These are phyloP conservation scores for Mesochorus sp. DNA, from an alignment of 2,888 invertebrate genomes.

Conservation along the genomic window DNA sequence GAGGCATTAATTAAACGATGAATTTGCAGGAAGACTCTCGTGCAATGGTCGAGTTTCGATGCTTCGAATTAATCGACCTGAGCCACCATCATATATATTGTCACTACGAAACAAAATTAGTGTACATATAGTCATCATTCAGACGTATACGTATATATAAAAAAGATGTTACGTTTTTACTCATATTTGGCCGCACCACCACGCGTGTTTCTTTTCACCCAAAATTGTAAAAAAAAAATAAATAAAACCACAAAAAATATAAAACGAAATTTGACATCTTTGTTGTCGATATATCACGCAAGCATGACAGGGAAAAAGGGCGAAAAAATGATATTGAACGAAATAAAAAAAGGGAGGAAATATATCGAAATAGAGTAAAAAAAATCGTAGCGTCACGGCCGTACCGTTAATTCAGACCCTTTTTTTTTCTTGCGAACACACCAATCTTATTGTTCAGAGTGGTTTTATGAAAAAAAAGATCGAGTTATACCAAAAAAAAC, in stretches of 20 bases:
- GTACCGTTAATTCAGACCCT: conserved; percentile 45
- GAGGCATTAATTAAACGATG: conserved; percentile 49
- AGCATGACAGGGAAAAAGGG: not conserved
- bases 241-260: too few species aligned
- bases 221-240: conserved; percentile 4
- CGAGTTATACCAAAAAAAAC: not conserved
- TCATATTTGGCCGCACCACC: not conserved
- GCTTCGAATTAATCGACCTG: not conserved
- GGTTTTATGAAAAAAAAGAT: not conserved
- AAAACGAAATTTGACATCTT: too few species aligned
- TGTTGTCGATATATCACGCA: too few species aligned
- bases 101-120: conserved; percentile 33
- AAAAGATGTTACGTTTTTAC: not conserved
- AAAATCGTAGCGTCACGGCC: conserved; percentile 36
- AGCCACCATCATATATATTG: conserved; percentile 25
- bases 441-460: conserved; percentile 13
- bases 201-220: conserved; percentile 3
- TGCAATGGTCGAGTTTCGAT: not conserved
- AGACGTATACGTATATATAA: not conserved
- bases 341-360: not conserved
- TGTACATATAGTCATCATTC: conserved; percentile 7
- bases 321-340: conserved; percentile 4
- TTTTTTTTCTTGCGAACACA: not conserved
- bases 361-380: conserved; percentile 7
- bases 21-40: not conserved